Evolutionary conservation across 2,113 vertebrate genomes (phyloP), one percentile per base, ranked within the genome.

Genomic region (Myanophis thanlyinensis): DNA sequence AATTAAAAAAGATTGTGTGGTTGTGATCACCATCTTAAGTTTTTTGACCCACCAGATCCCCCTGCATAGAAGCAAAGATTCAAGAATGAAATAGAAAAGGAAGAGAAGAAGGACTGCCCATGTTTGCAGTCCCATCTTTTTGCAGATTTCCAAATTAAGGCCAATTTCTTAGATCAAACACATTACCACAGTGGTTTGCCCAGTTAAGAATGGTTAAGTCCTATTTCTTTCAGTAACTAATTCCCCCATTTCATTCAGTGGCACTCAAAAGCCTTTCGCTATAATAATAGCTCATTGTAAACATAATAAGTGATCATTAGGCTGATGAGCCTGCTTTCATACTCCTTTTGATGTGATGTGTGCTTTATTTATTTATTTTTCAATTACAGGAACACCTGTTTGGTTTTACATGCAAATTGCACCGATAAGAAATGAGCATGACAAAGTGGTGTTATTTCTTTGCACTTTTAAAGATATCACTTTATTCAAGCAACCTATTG

Each of bases 401-500:
- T 99, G 99, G 99, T 99, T 99, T 98, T 99, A 99, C 97, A 99
- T 99, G 99, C 99, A 99, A 96, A 98, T 99, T 94, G 99, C 99
- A 95, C 99, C 99, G 8, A 99, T 99, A 98, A 98, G 99, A 96
- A 99, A 99, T 89, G 99, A 99, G 94, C 98, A 99, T 5, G 99
- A 99, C 97, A 99, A 99, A 95, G 99, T 99, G 97, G 99, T 99
- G 96, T 97, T 99, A 96, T 99, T 99, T 97, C 97, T 99, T 95
- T 99, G 99, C 97, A 99, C 99, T 11, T 99, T 99, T 94, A 99
- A 99, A 96, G 99, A 99, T 97, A 99, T 99, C 96, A 99, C 99
- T 0, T 97, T 99, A 87, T 99, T 99, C 97, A 99, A 99, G 92
- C 99, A 99, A 96, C 99, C 99, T 0, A 99, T 99, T 56, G 99